Evolutionary conservation across 2,797 vertebrate species (phyloP), one percentile per base, ranked within the genome.

Genomic region (Hypotaenidia philippensis): DNA sequence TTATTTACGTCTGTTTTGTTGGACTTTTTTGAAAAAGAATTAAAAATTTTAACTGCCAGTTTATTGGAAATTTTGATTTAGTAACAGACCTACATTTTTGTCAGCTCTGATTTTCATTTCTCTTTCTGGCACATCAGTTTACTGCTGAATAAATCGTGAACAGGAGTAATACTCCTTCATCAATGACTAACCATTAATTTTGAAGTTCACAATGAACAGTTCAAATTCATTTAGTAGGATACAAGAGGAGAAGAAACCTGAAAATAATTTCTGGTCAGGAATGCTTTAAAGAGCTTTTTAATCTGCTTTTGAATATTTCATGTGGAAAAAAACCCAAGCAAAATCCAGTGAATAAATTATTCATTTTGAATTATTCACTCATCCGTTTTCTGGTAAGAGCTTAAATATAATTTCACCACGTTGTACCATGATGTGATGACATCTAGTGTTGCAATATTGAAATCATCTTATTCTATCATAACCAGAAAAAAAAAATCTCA

Each of bases 371-470:
- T 93, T 80, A 81, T 83, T 91, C 72, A 83, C 65, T 96, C 41
- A 86, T 91, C 50, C 4, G 1, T 91, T 29, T 59, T 50, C 36
- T 75, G 13, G 19, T 56, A 79, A 90, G 19, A 88, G 26, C 22
- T 88, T 91, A 86, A 94, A 83, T 88, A 86, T 79, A 27, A n/a
- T 61, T 94, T 94, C 47, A 81, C 38, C 72, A 93, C 83, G 76
- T 86, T 95, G 93, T 81, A 86, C 61, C 94, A 97, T 95, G 93
- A 87, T 94, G 93, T 92, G 96, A 96, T 96, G 96, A 96, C 96
- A 96, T 92, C 96, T 96, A 97, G 96, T 97, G 96, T 97, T 97
- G 20, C 44, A 95, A 57, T 83, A 94, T 78, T 94, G 91, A 86
- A 96, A 93, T 81, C 55, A 86, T 86, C 38, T 68, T 90, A 25